Conservation (phyloP, 2,113 vertebrate species). For the Tretioscincus oriximinensis region DNA sequence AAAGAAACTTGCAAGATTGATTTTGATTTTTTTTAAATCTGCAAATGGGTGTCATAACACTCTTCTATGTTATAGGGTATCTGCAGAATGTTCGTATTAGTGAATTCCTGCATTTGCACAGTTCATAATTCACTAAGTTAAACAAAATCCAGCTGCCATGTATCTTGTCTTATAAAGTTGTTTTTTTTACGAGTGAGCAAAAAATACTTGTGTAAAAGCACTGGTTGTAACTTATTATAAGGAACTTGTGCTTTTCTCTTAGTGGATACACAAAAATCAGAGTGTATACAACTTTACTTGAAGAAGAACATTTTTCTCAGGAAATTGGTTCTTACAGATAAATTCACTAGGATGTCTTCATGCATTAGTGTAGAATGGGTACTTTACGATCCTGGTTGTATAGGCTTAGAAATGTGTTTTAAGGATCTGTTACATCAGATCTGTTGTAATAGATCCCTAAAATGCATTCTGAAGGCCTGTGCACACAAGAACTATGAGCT, state of each 20-base stretch:
- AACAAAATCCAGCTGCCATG: not conserved
- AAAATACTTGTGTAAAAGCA: too few species aligned
- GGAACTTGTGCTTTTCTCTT: not conserved
- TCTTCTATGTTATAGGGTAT: not conserved
- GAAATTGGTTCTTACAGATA: too few species aligned
- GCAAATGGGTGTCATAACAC: not conserved
- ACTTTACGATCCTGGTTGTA: not conserved
- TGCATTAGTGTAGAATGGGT: too few species aligned
- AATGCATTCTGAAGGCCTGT: too few species aligned
- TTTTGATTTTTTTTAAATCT: not conserved
- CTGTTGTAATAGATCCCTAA: too few species aligned
- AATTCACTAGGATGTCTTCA: not conserved
- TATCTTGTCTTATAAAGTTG: too few species aligned
- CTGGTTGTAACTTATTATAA: not conserved
- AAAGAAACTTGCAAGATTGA: not conserved
- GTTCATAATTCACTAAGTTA: not conserved
- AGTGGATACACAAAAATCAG: too few species aligned
- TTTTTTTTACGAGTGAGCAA: not conserved
- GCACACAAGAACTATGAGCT: too few species aligned
- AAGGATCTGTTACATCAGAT: too few species aligned
- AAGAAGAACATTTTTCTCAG: too few species aligned
- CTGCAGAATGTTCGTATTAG: not conserved
- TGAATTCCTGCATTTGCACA: not conserved
- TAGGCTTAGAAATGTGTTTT: too few species aligned
- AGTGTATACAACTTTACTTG: too few species aligned